Evolutionary conservation across 2,797 vertebrate genomes (phyloP).

Genomic region (Labroides dimidiatus): DNA sequence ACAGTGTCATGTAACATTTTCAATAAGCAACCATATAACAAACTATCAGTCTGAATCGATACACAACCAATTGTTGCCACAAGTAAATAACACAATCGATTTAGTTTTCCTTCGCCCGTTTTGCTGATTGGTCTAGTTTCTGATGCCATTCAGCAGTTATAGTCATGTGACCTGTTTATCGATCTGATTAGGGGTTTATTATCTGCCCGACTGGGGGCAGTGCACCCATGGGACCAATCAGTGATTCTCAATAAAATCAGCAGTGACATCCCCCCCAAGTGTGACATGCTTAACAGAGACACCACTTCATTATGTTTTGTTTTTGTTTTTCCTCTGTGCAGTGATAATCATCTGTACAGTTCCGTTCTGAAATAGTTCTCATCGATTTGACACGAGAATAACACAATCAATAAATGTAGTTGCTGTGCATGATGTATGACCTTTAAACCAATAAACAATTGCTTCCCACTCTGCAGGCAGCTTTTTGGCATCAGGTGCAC

Average conservation of each 20-base stretch:
- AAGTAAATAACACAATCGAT: constrained; percentile 21
- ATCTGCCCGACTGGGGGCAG: constrained; percentile 19
- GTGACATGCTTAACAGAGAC: constrained; percentile 1
- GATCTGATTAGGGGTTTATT: constrained; percentile 68
- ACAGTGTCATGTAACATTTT: neutral
- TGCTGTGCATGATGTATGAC: constrained; percentile 52
- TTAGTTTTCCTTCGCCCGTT: constrained; percentile 21
- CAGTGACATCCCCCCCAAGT: constrained; percentile 10
- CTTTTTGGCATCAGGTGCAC: constrained; percentile 20
- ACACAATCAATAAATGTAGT: constrained; percentile 53
- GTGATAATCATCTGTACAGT: constrained; percentile 18
- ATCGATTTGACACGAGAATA: constrained; percentile 59
- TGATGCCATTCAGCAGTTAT: constrained; percentile 49
- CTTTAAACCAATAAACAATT: constrained; percentile 57
- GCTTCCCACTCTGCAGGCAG: constrained; percentile 36
- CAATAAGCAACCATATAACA: neutral
- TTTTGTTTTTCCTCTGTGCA: neutral
- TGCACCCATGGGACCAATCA: constrained; percentile 57
- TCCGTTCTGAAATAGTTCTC: constrained; percentile 44
- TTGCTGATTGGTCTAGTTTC: constrained; percentile 30
- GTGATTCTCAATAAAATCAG: constrained; percentile 42
- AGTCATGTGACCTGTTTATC: constrained; percentile 68
- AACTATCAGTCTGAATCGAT: neutral
- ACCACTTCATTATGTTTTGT: neutral
- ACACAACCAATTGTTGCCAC: neutral